A percentile compares a stretch with the other conserved stretches of the same genome.
Evolutionary conservation across 92 coral and sea anemone species (phyloP).

Genomic region (Desmophyllum pertusum): DNA sequence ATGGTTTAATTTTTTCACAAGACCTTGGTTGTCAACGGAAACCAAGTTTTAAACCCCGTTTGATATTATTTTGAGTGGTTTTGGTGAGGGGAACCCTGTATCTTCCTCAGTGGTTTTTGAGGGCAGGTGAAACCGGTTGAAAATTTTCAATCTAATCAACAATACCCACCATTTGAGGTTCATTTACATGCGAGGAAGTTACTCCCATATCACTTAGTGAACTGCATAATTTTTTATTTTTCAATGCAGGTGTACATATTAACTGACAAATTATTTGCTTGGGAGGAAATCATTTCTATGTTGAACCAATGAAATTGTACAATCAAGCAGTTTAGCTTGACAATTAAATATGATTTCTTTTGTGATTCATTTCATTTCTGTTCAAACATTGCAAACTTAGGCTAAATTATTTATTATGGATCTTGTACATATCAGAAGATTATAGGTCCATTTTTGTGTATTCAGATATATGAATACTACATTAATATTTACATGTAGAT

Average conservation of each 20-base stretch:
- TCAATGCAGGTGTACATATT: constrained; percentile 20
- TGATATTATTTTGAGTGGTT: background rate
- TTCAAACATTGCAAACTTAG: background rate
- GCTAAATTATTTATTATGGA: background rate
- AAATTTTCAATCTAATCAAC: constrained; percentile 5
- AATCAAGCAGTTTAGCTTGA: background rate
- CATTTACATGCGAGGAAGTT: constrained; percentile 14
- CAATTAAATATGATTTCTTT: constrained; percentile 8
- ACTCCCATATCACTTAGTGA: background rate
- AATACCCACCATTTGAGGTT: background rate
- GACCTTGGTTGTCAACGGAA: background rate
- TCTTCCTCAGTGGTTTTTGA: background rate
- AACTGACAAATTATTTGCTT: background rate
- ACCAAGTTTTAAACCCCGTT: background rate
- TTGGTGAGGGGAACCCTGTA: background rate
- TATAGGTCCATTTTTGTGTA: no score
- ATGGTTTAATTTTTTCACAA: background rate
- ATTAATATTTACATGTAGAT: background rate
- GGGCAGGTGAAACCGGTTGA: background rate
- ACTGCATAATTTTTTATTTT: background rate
- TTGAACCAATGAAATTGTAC: constrained; percentile 13
- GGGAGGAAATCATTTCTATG: constrained; percentile 12
- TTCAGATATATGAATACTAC: background rate
- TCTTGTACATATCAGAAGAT: background rate
- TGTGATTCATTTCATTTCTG: background rate